Conservation (phyloP, 2,888 invertebrate species). For the Linnaemya vulpina region DNA sequence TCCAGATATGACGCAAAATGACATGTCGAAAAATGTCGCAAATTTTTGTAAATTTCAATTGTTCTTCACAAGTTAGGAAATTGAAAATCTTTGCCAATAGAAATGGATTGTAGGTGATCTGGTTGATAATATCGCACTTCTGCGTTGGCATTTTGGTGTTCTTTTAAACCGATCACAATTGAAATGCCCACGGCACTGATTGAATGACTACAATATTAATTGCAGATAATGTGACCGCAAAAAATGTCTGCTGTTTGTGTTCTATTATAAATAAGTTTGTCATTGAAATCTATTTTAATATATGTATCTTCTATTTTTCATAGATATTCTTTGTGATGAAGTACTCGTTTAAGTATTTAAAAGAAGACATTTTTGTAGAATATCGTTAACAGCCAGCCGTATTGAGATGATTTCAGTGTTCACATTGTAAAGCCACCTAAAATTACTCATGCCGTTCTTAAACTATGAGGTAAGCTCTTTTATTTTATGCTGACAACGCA, state of each 20-base stretch:
- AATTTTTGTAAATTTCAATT: slow-evolving; percentile 11
- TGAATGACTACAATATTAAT: no score
- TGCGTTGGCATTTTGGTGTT: background rate
- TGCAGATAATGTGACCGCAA: background rate
- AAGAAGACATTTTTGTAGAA: no score
- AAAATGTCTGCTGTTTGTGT: background rate
- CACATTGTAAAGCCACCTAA: no score
- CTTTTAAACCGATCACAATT: background rate
- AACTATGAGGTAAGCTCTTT: no score
- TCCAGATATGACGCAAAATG: slow-evolving; percentile 39
- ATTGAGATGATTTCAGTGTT: background rate
- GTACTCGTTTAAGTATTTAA: no score
- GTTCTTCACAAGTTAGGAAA: slow-evolving; percentile 37
- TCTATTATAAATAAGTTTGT: background rate
- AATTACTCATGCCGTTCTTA: no score
- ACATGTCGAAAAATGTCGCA: slow-evolving; percentile 26
- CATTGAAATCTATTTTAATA: background rate
- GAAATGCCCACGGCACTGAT: background rate
- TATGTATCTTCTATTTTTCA: background rate
- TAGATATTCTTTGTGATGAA: background rate
- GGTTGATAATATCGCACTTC: background rate
- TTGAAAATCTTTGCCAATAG: slow-evolving; percentile 42
- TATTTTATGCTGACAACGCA: no score
- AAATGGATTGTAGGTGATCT: slow-evolving; percentile 24
- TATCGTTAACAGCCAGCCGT: no score